These are phyloP conservation scores for Notiomystis cincta DNA, from an alignment of 2,113 vertebrate species.

Conservation along the genomic window DNA sequence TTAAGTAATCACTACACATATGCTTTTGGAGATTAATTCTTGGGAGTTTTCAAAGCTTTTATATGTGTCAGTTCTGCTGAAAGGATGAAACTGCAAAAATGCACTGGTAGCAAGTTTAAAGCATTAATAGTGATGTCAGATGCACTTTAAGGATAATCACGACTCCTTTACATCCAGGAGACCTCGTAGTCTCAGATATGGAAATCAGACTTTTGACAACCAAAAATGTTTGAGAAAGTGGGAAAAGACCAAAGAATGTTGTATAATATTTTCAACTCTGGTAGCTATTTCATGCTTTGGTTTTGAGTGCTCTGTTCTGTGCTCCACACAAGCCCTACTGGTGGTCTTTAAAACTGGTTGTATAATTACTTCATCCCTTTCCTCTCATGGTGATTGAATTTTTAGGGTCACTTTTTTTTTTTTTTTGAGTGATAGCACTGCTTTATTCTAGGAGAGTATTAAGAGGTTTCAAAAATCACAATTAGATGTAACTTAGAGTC, in stretches of 20 bases:
- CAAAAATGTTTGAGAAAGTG: not conserved
- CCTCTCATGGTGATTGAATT: not conserved
- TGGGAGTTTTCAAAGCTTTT: conserved; percentile 49
- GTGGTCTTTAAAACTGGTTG: not conserved
- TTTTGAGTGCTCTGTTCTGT: not conserved
- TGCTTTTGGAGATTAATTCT: conserved; percentile 49
- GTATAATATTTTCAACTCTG: not conserved
- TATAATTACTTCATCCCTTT: not conserved
- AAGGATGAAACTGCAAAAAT: conserved; percentile 57
- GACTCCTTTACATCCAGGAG: conserved; percentile 26
- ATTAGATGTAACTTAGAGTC: not conserved
- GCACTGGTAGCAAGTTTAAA: conserved; percentile 43
- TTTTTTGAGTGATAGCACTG: not conserved
- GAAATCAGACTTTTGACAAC: conserved; percentile 51
- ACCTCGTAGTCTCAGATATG: conserved; percentile 35
- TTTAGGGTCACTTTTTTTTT: not conserved
- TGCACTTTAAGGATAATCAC: conserved; percentile 39
- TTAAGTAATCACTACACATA: conserved; percentile 48
- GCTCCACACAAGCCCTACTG: rapidly evolving
- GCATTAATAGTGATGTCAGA: conserved; percentile 44
- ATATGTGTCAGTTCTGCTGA: conserved; percentile 38
- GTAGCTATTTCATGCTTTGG: not conserved
- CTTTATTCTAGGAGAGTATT: not conserved
- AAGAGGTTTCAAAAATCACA: not conserved
- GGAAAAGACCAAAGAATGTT: not conserved